Conservation (phyloP, 2,888 invertebrate genomes). For the Timema podura region DNA sequence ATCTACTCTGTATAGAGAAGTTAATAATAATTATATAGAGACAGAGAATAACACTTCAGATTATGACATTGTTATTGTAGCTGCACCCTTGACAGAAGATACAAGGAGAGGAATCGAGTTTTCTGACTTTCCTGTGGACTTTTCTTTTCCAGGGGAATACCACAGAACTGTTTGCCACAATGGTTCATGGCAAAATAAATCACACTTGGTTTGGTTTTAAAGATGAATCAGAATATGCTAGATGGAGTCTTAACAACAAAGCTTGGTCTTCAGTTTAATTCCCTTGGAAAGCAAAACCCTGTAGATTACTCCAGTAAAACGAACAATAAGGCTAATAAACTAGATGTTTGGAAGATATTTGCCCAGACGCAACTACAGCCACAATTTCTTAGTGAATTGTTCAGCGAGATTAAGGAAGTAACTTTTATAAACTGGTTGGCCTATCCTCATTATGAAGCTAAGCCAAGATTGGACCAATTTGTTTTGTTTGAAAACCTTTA, state of each 20-base stretch:
- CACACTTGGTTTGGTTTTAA: conserved; percentile 44
- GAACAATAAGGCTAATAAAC: conserved; percentile 28
- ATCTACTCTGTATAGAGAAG: conserved; percentile 17
- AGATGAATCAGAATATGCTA: conserved; percentile 38
- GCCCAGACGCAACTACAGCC: conserved; percentile 47
- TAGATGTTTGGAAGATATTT: conserved; percentile 56
- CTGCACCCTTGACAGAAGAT: conserved; percentile 51
- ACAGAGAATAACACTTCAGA: conserved; percentile 14
- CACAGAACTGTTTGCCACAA: conserved; percentile 53
- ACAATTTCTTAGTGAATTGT: conserved; percentile 48
- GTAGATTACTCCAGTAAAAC: conserved; percentile 38
- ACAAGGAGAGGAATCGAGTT: conserved; percentile 46
- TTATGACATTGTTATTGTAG: conserved; percentile 57
- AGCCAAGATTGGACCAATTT: conserved; percentile 45
- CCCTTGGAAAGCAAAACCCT: conserved; percentile 44
- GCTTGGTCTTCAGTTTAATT: conserved; percentile 47
- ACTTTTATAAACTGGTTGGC: conserved; percentile 51
- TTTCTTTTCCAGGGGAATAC: conserved; percentile 45
- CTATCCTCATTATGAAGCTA: conserved; percentile 51
- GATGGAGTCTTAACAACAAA: conserved; percentile 48
- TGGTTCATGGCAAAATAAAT: conserved; percentile 52
- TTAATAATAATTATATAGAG: not conserved
- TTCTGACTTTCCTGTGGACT: conserved; percentile 43
- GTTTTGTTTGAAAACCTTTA: conserved; percentile 51
- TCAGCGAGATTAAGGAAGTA: conserved; percentile 42